Evolutionary conservation across 2,888 invertebrate species (phyloP).

Genomic region (Sympetrum striolatum): DNA sequence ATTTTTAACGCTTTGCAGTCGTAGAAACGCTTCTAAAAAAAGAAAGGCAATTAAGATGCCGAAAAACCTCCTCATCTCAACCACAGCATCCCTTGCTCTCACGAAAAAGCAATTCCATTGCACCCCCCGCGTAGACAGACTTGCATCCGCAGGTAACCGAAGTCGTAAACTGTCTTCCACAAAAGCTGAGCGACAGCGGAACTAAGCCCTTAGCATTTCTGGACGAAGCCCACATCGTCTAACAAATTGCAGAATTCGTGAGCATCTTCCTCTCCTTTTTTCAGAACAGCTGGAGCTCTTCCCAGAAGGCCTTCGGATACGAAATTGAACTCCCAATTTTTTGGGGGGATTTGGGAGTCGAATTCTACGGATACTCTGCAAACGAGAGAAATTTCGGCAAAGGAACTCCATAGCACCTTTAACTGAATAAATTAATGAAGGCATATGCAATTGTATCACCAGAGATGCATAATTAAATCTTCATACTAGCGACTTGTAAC

Average conservation of each 20-base stretch:
- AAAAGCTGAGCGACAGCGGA: neutral
- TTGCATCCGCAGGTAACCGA: neutral
- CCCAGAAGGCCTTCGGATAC: neutral
- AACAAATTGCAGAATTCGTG: neutral
- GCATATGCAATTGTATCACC: no score
- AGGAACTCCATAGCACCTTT: no score
- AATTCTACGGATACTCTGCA: neutral
- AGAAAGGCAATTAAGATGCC: neutral
- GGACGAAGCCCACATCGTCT: neutral
- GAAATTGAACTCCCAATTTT: neutral
- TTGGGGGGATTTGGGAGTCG: neutral
- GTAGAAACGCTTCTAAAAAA: neutral
- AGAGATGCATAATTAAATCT: no score
- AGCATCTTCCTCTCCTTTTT: neutral
- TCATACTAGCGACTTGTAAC: no score
- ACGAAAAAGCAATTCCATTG: neutral
- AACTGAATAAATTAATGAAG: no score
- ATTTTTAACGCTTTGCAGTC: neutral
- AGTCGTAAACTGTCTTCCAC: neutral
- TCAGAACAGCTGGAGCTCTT: neutral
- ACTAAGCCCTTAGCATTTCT: neutral
- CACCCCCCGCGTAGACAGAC: neutral
- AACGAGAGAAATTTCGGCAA: no score
- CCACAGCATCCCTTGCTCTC: neutral
- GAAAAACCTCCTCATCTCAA: neutral